Evolutionary conservation across 1,140 invertebrate species (phyloP).

Genomic region (Gerris buenoi): DNA sequence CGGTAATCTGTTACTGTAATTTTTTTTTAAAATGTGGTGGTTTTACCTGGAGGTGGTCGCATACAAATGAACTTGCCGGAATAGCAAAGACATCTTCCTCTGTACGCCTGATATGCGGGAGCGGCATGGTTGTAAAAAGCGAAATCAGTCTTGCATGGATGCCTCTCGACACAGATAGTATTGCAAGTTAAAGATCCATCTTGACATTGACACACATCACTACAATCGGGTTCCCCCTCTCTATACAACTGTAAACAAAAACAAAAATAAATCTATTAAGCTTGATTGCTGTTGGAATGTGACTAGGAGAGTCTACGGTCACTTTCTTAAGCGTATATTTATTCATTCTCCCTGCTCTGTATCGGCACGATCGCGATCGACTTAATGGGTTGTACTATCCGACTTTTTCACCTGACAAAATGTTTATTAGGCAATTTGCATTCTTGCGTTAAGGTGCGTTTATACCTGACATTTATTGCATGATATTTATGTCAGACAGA

Average conservation of each 20-base stretch:
- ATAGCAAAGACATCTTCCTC: constrained; percentile 76
- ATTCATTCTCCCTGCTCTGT: no score
- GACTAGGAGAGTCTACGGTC: no score
- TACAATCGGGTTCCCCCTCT: constrained; percentile 67
- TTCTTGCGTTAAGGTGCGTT: no score
- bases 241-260: constrained; percentile 57
- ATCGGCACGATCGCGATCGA: no score
- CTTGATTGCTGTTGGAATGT: no score
- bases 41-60: constrained; percentile 61
- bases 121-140: constrained; percentile 78
- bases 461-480: no score
- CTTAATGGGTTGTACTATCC: no score
- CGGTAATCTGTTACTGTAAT: not conserved
- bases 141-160: constrained; percentile 66
- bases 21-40: constrained; percentile 10
- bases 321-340: no score
- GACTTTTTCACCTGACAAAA: no score
- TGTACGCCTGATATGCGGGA: constrained; percentile 71
- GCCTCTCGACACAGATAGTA: constrained; percentile 66
- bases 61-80: constrained; percentile 80
- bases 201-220: constrained; percentile 63
- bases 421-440: no score
- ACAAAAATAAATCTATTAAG: no score
- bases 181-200: constrained; percentile 61
- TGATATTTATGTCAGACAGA: no score